phyloP scores from a whole-genome alignment of 2,797 vertebrate genomes.

The Protosalanx chinensis region DNA sequence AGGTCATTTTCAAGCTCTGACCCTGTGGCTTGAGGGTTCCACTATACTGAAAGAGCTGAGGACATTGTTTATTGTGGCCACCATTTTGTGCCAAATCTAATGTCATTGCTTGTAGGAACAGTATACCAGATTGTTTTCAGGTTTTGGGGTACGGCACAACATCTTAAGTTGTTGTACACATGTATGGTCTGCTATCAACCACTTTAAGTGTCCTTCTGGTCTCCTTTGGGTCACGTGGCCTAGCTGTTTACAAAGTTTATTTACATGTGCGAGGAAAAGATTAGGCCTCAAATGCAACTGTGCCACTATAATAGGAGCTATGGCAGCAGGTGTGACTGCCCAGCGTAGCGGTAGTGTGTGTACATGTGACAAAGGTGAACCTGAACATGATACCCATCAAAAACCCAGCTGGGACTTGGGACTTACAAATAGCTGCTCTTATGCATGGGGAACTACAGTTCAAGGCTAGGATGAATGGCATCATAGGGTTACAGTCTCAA shows the following conservation, averaged over 20 bases:
- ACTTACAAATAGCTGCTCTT: neutral
- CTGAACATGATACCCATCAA: neutral
- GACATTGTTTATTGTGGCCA: neutral
- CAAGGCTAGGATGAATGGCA: neutral
- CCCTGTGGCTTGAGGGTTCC: neutral
- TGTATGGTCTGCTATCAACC: no score
- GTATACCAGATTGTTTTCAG: no score
- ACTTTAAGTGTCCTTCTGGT: no score
- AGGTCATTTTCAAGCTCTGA: neutral
- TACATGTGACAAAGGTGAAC: neutral
- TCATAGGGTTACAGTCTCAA: no score
- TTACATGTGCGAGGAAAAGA: neutral
- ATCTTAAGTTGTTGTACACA: no score
- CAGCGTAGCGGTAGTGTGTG: neutral
- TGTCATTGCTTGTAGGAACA: no score
- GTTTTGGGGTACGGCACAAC: no score
- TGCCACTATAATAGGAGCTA: neutral
- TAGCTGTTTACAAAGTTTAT: neutral
- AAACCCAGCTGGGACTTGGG: neutral
- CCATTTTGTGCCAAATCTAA: no score
- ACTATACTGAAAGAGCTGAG: neutral
- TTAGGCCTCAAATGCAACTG: neutral
- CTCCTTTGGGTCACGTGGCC: no score
- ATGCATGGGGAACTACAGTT: neutral
- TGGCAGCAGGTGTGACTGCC: neutral